phyloP scores from a whole-genome alignment of 2,888 invertebrate genomes.

The Anthoptus insignis region DNA sequence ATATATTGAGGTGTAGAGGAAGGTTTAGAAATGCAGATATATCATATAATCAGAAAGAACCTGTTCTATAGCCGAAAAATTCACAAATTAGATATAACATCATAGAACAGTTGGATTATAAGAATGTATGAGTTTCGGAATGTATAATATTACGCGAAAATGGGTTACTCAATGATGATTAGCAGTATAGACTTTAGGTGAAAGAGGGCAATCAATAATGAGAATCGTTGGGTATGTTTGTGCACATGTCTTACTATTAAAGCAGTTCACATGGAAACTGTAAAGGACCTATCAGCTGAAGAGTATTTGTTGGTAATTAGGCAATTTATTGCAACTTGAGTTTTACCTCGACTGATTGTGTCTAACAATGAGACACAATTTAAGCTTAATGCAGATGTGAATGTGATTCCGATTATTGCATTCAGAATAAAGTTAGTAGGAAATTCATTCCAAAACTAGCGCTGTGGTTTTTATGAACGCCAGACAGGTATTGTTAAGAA shows the following conservation, averaged over 20 bases:
- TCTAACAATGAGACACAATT: slow-evolving; percentile 48
- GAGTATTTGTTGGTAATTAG: slow-evolving; percentile 47
- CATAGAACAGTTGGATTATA: neutral
- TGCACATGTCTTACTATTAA: slow-evolving; percentile 48
- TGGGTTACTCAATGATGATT: neutral
- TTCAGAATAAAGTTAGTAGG: slow-evolving; percentile 25
- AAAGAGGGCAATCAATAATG: slow-evolving; percentile 2
- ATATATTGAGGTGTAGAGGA: neutral
- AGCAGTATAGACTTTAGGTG: slow-evolving; percentile 17
- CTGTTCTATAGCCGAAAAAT: neutral
- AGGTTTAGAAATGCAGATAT: neutral
- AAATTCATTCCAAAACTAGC: slow-evolving; percentile 38
- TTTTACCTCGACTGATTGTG: slow-evolving; percentile 32
- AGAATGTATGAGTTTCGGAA: neutral
- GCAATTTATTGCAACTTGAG: slow-evolving; percentile 39
- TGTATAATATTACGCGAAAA: neutral
- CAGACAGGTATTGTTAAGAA: slow-evolving; percentile 34
- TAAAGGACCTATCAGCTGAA: slow-evolving; percentile 47
- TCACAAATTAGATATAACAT: slow-evolving; percentile 15
- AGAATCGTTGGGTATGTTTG: slow-evolving; percentile 45
- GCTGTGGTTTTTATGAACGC: slow-evolving; percentile 41
- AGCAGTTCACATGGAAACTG: slow-evolving; percentile 50
- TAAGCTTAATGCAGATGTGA: slow-evolving; percentile 44
- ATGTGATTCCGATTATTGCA: slow-evolving; percentile 18
- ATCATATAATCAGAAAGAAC: neutral